Percentiles rank a stretch among this genome's conserved stretches.
phyloP scores from a whole-genome alignment of 2,888 invertebrate species.

The Apotomis capreana region DNA sequence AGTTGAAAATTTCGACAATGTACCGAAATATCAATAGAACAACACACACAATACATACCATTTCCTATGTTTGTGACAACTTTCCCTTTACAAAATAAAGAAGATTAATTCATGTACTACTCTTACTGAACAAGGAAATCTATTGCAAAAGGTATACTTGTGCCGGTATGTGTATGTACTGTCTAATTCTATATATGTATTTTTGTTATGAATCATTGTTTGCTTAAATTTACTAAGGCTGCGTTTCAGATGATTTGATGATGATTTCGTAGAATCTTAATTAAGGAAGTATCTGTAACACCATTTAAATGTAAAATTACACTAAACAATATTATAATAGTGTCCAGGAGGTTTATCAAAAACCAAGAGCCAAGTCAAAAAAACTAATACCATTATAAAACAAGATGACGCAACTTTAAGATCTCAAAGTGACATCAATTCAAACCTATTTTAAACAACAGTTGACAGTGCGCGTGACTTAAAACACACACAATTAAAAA shows the following conservation, averaged over 20 bases:
- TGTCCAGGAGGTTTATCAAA: not conserved
- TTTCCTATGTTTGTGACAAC: not conserved
- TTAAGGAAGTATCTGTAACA: not conserved
- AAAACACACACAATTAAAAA: conserved; percentile 17
- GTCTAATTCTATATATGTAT: not conserved
- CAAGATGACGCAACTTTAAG: not conserved
- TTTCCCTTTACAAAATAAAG: not conserved
- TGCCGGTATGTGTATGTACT: not conserved
- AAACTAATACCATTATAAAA: not conserved
- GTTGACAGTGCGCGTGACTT: conserved; percentile 5
- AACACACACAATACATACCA: conserved; percentile 19
- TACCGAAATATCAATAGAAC: conserved; percentile 23
- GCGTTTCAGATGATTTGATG: not conserved
- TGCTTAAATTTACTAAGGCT: not conserved
- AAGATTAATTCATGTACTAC: not conserved
- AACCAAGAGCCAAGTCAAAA: not conserved
- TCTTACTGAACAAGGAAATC: not conserved
- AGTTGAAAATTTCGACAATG: conserved; percentile 15
- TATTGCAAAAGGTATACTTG: not conserved
- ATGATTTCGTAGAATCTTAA: not conserved
- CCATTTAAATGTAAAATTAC: not conserved
- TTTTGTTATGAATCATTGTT: not conserved
- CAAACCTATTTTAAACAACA: conserved; percentile 20
- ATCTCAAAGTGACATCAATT: not conserved
- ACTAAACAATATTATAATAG: not conserved